Base-by-base conservation (phyloP, 1,140 invertebrate species). In the Orius insidiosus region DNA sequence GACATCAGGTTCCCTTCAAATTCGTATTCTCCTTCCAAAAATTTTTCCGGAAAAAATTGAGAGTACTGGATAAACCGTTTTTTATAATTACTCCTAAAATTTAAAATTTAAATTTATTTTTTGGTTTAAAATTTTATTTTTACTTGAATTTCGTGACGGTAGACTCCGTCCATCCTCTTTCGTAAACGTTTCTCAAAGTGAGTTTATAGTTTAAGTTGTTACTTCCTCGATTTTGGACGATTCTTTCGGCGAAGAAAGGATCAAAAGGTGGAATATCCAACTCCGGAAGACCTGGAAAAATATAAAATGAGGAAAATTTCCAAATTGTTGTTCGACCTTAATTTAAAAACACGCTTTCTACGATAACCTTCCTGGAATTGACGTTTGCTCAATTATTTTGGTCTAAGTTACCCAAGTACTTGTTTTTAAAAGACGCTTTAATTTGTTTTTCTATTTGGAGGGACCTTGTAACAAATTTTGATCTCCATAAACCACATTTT, bases 41-140 rank as follows among this genome's bases (percentile, higher is more conserved):
- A 72, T 54, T 86, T 86, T 48, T 81, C 78, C n/a, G 82, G 82
- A 56, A 85, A 86, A 59, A 75, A 80, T 62, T 86, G 82, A 0
- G 78, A 75, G 54, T 82, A 81, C 36, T 79, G 68, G 2, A 80
- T 72, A 15, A 65, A 63, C 16, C 72, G 59, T 45, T n/a, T 72
- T 11, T 69, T 65, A 56, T 67, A 66, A 52, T 79, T 72, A n/a
- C 65, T 78, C 57, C 80, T 83, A 60, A 24, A 24, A 24, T n/a
- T n/a, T 24, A 24, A 24, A 24, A 24, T 24, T 24, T 24, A n/a
- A n/a, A n/a, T n/a, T 24, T 24, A 3, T 7, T 24, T 24, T 24
- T 24, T 24, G 24, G n/a, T n/a, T n/a, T n/a, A 24, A 24, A 24
- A 47, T 37, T n/a, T n/a, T n/a, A n/a, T n/a, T n/a, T n/a, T 54